These are phyloP conservation scores for Crepidodera aurea DNA, from an alignment of 2,888 invertebrate species.

Conservation along the genomic window DNA sequence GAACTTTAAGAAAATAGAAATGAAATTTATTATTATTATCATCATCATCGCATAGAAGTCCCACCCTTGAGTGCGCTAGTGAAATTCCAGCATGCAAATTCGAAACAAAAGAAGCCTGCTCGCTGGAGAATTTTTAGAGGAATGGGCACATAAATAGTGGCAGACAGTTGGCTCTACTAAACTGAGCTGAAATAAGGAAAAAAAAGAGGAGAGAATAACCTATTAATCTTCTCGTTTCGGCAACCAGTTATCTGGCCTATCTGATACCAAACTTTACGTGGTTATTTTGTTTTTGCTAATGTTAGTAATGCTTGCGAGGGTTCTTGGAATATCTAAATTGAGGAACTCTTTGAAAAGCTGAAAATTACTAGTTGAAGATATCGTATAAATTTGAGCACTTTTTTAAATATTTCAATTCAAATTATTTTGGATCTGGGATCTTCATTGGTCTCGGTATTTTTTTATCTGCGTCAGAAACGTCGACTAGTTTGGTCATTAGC, in stretches of 20 bases:
- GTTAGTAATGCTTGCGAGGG: neutral
- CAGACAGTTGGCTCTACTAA: slow-evolving; percentile 21
- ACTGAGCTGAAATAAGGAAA: slow-evolving; percentile 10
- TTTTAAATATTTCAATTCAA: too few species aligned
- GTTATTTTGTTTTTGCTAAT: slow-evolving; percentile 9
- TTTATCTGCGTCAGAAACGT: too few species aligned
- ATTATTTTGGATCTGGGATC: too few species aligned
- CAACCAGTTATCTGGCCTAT: slow-evolving; percentile 13
- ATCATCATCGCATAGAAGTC: too few species aligned
- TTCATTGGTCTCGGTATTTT: too few species aligned
- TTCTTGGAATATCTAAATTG: neutral
- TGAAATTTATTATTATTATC: too few species aligned
- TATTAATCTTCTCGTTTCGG: slow-evolving; percentile 21
- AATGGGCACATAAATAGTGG: slow-evolving; percentile 33
- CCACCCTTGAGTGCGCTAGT: neutral
- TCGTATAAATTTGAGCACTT: too few species aligned
- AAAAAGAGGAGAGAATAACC: slow-evolving; percentile 20
- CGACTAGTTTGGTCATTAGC: too few species aligned
- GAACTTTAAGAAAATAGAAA: too few species aligned
- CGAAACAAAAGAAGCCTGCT: slow-evolving; percentile 20
- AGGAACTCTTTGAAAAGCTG: too few species aligned
- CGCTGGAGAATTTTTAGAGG: slow-evolving; percentile 25
- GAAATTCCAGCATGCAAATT: slow-evolving; percentile 21
- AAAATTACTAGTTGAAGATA: too few species aligned
- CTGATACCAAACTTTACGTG: neutral